Conservation (phyloP, 2,888 invertebrate species). For the Poecilobothrus nobilitatus region DNA sequence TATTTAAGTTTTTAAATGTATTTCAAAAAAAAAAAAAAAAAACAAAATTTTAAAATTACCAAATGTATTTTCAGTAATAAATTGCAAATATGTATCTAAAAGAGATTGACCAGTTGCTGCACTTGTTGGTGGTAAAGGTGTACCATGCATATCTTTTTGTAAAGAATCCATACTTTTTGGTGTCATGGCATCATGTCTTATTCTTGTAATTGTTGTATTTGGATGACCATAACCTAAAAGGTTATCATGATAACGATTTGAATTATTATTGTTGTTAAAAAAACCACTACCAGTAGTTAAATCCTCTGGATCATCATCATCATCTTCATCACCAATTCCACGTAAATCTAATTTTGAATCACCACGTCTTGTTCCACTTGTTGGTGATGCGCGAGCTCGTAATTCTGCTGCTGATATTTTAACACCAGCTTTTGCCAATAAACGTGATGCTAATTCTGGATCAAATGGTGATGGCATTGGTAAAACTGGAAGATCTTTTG, state of each 20-base stretch:
- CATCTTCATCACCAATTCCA: conserved; percentile 58
- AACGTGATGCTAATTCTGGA: conserved; percentile 76
- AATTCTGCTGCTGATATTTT: conserved; percentile 78
- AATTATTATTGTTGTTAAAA: conserved; percentile 31
- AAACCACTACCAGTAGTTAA: conserved; percentile 51
- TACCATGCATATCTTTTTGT: conserved; percentile 53
- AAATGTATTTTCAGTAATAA: conserved; percentile 75
- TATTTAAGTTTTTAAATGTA: too few species aligned
- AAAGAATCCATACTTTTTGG: conserved; percentile 43
- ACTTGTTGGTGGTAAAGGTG: conserved; percentile 58
- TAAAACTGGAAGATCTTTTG: conserved; percentile 83
- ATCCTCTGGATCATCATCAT: conserved; percentile 64
- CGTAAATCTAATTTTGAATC: conserved; percentile 73
- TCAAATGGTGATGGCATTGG: conserved; percentile 91
- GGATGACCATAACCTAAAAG: conserved; percentile 46
- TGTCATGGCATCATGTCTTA: conserved; percentile 50
- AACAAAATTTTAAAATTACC: conserved; percentile 40
- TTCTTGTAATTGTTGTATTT: conserved; percentile 57
- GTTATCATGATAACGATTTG: conserved; percentile 40
- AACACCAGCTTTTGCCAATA: conserved; percentile 80
- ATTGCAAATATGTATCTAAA: conserved; percentile 78
- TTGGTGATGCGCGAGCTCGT: conserved; percentile 76
- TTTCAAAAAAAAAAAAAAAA: not conserved
- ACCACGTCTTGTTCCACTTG: conserved; percentile 63
- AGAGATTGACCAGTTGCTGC: conserved; percentile 66